Percentiles rank a stretch among this genome's conserved stretches.
Evolutionary conservation across 1,140 invertebrate genomes (phyloP).

Genomic region (Drosophila mayri): DNA sequence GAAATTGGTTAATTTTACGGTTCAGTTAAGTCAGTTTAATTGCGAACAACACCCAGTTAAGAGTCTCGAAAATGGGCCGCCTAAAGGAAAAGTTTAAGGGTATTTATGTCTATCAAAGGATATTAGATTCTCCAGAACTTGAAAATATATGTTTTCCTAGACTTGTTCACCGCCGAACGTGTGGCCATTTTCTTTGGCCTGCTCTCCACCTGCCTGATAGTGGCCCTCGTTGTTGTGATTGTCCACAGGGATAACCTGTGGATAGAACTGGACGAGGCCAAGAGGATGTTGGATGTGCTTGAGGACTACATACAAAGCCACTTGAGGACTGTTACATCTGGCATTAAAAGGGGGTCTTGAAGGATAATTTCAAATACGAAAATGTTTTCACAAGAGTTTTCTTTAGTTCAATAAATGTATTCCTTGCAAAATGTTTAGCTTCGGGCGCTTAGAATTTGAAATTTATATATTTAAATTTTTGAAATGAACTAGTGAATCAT

Average conservation of each 20-base stretch:
- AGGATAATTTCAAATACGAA: not conserved
- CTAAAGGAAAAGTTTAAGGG: constrained; percentile 50
- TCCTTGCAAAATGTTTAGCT: no score
- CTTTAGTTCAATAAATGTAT: constrained; percentile 5
- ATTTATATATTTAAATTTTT: not conserved
- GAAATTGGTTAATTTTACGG: constrained; percentile 11
- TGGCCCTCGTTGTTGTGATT: constrained; percentile 59
- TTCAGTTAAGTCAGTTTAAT: constrained; percentile 49
- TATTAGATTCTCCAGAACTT: not conserved
- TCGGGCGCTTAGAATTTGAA: not conserved
- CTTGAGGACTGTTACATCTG: not conserved
- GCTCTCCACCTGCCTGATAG: constrained; percentile 55
- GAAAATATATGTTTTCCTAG: constrained; percentile 26
- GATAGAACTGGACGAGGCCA: constrained; percentile 56
- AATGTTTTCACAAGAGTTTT: not conserved
- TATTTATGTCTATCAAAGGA: constrained; percentile 24
- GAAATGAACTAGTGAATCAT: not conserved
- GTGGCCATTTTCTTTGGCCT: constrained; percentile 76
- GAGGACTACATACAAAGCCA: constrained; percentile 68
- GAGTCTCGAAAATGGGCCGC: constrained; percentile 40
- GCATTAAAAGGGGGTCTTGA: not conserved
- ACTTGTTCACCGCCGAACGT: constrained; percentile 54
- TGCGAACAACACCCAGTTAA: constrained; percentile 17
- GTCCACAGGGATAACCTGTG: constrained; percentile 66
- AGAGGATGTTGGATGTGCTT: constrained; percentile 69